Evolutionary conservation across 2,888 invertebrate species (phyloP).

Genomic region (Litoditis marina): DNA sequence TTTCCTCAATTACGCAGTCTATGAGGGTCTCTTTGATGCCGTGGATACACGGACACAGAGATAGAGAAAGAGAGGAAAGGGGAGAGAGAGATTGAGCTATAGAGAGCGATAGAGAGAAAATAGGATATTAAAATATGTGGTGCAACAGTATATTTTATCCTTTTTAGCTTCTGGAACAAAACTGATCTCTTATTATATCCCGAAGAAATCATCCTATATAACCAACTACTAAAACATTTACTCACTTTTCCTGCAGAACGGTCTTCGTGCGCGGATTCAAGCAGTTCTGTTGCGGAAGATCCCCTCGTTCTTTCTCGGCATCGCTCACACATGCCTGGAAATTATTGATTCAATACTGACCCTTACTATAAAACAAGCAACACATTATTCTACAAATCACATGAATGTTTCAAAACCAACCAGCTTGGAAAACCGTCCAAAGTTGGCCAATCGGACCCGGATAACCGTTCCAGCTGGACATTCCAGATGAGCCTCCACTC

Average conservation of each 20-base stretch:
- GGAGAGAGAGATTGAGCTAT: too few species aligned
- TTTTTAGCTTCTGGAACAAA: neutral
- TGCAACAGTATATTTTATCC: too few species aligned
- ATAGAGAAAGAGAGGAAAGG: too few species aligned
- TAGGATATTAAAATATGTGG: too few species aligned
- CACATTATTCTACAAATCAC: too few species aligned
- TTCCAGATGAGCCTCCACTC: constrained; percentile 27
- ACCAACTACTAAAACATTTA: constrained; percentile 3
- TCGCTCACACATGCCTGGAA: constrained; percentile 6
- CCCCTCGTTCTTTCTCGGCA: constrained; percentile 1
- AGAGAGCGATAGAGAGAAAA: too few species aligned
- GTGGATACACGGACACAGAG: too few species aligned
- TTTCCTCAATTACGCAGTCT: too few species aligned
- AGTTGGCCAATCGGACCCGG: constrained; percentile 35
- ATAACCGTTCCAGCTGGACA: constrained; percentile 41
- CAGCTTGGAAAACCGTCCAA: constrained; percentile 32
- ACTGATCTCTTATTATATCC: too few species aligned
- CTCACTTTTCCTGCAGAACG: constrained; percentile 37
- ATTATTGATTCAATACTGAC: neutral
- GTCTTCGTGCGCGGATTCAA: constrained; percentile 28
- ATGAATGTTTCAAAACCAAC: too few species aligned
- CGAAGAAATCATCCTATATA: neutral
- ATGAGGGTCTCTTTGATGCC: too few species aligned
- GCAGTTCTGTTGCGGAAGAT: constrained; percentile 18
- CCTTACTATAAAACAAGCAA: neutral